A percentile compares a stretch with the other conserved stretches of the same genome.
Evolutionary conservation across 2,797 vertebrate species (phyloP).

Genomic region (Momotus momota): DNA sequence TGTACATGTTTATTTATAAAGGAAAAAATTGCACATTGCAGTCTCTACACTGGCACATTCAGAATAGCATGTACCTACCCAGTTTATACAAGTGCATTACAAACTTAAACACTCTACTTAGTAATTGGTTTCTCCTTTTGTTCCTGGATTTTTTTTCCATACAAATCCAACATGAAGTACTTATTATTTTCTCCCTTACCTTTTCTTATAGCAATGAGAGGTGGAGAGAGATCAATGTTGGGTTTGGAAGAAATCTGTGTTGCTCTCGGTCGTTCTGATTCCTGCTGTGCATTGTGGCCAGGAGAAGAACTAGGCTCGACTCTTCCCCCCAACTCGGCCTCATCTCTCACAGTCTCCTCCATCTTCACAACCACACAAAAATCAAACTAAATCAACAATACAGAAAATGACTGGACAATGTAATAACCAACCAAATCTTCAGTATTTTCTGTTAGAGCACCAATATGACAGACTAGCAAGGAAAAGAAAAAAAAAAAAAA

Average conservation of each 20-base stretch:
- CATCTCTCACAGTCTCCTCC: background rate
- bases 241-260: background rate
- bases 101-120: background rate
- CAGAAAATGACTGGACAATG: fast-evolving
- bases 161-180: background rate
- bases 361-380: background rate
- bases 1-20: background rate
- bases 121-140: background rate
- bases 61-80: fast-evolving
- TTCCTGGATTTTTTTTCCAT: background rate
- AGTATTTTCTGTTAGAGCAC: background rate
- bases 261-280: background rate
- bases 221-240: background rate
- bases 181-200: constrained; percentile 5
- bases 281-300: background rate
- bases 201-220: constrained; percentile 47
- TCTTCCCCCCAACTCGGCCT: background rate
- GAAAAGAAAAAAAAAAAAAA: fast-evolving
- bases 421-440: background rate
- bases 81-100: background rate
- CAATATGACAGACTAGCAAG: background rate
- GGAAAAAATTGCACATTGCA: background rate
- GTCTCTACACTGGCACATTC: background rate
- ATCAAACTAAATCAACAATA: background rate
- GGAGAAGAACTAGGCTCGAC: background rate